phyloP scores from a whole-genome alignment of 2,888 invertebrate species.

The Pristionchus arcanus region DNA sequence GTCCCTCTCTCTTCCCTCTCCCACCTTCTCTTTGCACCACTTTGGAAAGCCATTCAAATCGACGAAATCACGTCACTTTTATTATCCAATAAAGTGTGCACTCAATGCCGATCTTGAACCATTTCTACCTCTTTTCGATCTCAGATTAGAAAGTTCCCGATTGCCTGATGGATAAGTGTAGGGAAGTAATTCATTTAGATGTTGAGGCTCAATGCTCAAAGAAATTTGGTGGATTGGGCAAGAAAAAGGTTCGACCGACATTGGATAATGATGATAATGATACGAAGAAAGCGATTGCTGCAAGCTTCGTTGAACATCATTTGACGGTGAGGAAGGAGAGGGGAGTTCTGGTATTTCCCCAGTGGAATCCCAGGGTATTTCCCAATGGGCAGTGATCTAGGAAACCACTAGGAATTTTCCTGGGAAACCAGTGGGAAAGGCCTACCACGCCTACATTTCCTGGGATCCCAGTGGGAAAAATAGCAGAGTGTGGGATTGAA shows the following conservation, averaged over 20 bases:
- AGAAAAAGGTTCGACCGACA: conserved; percentile 22
- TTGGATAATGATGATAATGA: conserved; percentile 22
- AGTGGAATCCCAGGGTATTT: too few relatives aligned
- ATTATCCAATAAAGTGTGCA: background rate
- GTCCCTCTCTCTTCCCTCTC: too few relatives aligned
- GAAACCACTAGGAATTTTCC: too few relatives aligned
- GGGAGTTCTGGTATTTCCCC: too few relatives aligned
- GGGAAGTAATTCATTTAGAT: conserved; percentile 8
- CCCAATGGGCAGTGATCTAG: too few relatives aligned
- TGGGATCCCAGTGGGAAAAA: too few relatives aligned
- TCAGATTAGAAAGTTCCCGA: background rate
- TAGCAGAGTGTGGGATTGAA: too few relatives aligned
- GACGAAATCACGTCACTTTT: background rate
- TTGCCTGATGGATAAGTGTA: background rate
- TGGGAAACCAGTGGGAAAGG: too few relatives aligned
- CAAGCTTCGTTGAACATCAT: conserved; percentile 76
- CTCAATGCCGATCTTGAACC: background rate
- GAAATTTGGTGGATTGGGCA: background rate
- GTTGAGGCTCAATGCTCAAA: conserved; percentile 15
- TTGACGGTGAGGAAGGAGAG: conserved; percentile 64
- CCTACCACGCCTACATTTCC: too few relatives aligned
- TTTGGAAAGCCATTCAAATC: background rate
- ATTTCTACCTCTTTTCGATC: background rate
- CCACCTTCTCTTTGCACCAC: background rate
- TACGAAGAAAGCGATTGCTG: conserved; percentile 60